Evolutionary conservation across 2,113 vertebrate species (phyloP).

Genomic region (Leptodactylus fuscus): DNA sequence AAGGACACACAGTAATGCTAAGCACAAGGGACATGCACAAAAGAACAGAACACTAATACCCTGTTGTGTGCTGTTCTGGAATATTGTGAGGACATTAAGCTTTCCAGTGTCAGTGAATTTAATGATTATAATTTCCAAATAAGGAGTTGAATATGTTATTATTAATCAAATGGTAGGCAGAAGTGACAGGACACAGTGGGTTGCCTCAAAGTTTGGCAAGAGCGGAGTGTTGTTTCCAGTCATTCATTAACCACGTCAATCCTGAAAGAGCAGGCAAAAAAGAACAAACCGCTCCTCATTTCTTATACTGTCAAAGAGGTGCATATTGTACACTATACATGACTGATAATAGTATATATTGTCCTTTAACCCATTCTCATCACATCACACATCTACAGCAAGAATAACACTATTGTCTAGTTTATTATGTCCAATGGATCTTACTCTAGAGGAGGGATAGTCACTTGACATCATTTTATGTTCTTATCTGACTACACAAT

Average conservation of each 20-base stretch:
- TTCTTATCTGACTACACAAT: no score
- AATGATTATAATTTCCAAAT: slow-evolving; percentile 41
- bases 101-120: slow-evolving; percentile 30
- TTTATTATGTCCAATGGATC: no score
- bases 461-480: no score
- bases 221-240: slow-evolving; percentile 31
- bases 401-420: neutral
- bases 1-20: neutral
- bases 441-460: no score
- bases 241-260: slow-evolving; percentile 50
- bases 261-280: slow-evolving; percentile 10
- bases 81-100: slow-evolving; percentile 13
- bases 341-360: neutral
- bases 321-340: neutral
- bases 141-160: slow-evolving; percentile 44
- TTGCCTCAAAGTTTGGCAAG: slow-evolving; percentile 44
- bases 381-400: neutral
- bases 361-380: neutral
- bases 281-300: neutral
- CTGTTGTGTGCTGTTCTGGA: slow-evolving; percentile 11
- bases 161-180: slow-evolving; percentile 49
- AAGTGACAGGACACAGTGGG: slow-evolving; percentile 45
- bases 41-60: neutral
- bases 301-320: neutral
- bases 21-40: slow-evolving; percentile 1